phyloP scores from a whole-genome alignment of 1,140 invertebrate species.

The Babylonia areolata region DNA sequence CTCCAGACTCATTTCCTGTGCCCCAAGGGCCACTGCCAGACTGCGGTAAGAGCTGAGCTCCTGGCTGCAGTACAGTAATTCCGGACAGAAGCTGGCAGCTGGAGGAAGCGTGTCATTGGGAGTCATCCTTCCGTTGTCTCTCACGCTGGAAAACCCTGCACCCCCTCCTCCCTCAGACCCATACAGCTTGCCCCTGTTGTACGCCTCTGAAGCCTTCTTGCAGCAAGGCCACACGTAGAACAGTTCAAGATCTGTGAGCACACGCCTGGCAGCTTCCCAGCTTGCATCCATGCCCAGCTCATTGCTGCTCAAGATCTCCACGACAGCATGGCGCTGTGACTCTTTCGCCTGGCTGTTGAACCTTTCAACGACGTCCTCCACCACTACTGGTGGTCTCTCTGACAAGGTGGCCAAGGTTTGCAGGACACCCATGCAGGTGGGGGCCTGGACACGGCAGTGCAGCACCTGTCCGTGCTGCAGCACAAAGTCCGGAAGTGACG shows the following conservation, averaged over 20 bases:
- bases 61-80: constrained; percentile 3
- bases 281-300: neutral
- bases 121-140: neutral
- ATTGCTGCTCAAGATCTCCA: neutral
- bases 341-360: neutral
- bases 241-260: neutral
- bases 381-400: neutral
- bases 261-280: neutral
- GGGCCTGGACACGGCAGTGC: constrained; percentile 3
- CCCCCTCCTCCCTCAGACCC: no score
- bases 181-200: no score
- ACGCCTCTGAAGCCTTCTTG: no score
- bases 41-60: neutral
- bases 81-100: neutral
- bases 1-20: neutral
- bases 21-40: neutral
- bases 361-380: neutral
- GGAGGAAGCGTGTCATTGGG: neutral
- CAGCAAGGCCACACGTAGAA: neutral
- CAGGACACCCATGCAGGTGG: neutral
- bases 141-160: neutral
- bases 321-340: neutral
- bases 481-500: neutral
- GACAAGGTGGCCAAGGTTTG: neutral
- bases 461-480: neutral